Base-by-base conservation (phyloP, 2,888 invertebrate genomes). In the Camponotus fellah region DNA sequence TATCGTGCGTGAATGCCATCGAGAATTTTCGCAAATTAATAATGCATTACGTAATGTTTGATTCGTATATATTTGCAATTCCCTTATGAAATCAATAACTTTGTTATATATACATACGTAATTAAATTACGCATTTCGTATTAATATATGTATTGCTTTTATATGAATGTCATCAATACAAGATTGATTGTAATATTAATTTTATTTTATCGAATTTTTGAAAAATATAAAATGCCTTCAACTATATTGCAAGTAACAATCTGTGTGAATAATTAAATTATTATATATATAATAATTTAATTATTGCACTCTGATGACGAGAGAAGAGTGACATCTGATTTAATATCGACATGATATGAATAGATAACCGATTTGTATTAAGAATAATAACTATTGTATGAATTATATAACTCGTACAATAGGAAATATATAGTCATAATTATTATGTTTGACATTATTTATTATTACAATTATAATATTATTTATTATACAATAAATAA, bases 121-220 rank as follows among this genome's bases (percentile, higher is more conserved):
- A 81, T 81, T 74, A n/a, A 81, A 64, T 80, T 80, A 77, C 58
- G 17, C 8, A 69, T 79, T 71, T 60, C 10, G 9, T 12, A 71
- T 69, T 71, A 80, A 80, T 69, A 58, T 77, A 68, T 60, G 58
- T 34, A 58, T 71, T 56, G 21, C 26, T 79, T 17, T 37, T 58
- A 46, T 0, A 43, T 21, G 77, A 43, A 46, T 56, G 32, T 58
- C 46, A 60, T 79, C 43, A 58, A 58, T 79, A 34, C 32, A 68
- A 46, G 69, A 79, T 79, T 68, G 14, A 68, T 3, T 60, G 37
- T n/a, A 71, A 60, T 69, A 68, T 79, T 69, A 46, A 79, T 79
- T 46, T 79, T 17, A 79, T 65, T 77, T 66, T 66, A 40, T 46
- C 26, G 8, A 17, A 21, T 17, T 71, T 46, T 37, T 12, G 37